Evolutionary conservation across 2,113 vertebrate species (phyloP), one percentile per base, ranked within the genome.

Genomic region (Addax nasomaculatus): DNA sequence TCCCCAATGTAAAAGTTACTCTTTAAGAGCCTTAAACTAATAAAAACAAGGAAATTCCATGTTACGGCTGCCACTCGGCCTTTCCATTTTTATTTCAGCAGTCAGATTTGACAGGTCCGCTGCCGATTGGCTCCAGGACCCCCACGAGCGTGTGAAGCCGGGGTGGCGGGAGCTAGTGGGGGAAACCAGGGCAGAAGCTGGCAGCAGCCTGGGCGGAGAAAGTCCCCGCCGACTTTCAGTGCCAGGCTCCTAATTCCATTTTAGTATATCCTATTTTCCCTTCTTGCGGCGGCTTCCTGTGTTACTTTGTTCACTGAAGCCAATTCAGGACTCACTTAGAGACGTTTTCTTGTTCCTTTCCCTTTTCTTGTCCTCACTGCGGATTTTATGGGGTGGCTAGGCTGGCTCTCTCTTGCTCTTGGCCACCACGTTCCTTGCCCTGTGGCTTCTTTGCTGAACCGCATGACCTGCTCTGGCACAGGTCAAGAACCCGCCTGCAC

Each of bases 21-120:
- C 98, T 98, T 94, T 98, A 95, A 98, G 51, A 95, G 94, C 96
- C 98, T 98, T 93, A 98, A 98, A 94, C 81, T 96, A 94, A 78
- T 47, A 98, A 94, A 97, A 98, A 97, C 76, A 97, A 96, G 93
- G 94, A 98, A 94, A 97, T 98, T 98, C 96, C 92, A 85, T 94
- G 92, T 98, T 98, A 90, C 53, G 80, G 90, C 91, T 85, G 98
- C 98, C 90, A 93, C 92, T 96, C 36, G 33, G 33, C 96, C 94
- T 98, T 98, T 97, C 93, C 97, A 98, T 98, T 96, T 98, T 94
- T 98, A 96, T 96, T 95, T 83, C 79, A 89, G 90, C 97, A 97
- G 98, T 93, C 95, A 96, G 95, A 93, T 95, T 96, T 98, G 98
- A 98, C 97, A 97, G 98, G 96, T 96, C 97, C 58, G 55, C 64